phyloP scores from a whole-genome alignment of 2,888 invertebrate species.

The Tortricodes alternella region DNA sequence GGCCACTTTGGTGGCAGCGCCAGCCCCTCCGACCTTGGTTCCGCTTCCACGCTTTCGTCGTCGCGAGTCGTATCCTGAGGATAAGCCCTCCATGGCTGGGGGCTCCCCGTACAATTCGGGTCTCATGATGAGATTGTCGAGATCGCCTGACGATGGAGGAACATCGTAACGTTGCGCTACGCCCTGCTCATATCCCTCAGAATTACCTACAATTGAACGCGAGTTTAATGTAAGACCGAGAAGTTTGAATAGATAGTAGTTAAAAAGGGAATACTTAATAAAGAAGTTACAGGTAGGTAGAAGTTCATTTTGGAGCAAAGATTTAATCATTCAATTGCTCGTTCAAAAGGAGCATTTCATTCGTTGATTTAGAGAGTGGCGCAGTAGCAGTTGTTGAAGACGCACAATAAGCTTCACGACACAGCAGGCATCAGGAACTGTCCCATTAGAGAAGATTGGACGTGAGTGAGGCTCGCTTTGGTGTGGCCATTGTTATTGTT shows the following conservation, averaged over 20 bases:
- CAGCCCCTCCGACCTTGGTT: conserved; percentile 74
- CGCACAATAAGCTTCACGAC: conserved; percentile 18
- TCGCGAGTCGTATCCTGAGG: conserved; percentile 64
- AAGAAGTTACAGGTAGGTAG: background rate
- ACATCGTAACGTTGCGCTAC: conserved; percentile 70
- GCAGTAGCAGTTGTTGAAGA: conserved; percentile 18
- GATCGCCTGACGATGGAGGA: conserved; percentile 64
- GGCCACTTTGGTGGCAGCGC: conserved; percentile 75
- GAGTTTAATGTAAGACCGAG: background rate
- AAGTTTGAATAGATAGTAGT: background rate
- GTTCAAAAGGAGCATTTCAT: conserved; percentile 18
- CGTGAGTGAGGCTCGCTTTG: conserved; percentile 35
- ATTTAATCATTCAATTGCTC: background rate
- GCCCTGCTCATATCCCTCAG: conserved; percentile 69
- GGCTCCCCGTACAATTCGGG: conserved; percentile 84
- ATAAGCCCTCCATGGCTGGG: conserved; percentile 73
- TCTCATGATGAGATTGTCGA: conserved; percentile 85
- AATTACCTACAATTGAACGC: conserved; percentile 59
- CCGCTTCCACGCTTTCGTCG: conserved; percentile 75
- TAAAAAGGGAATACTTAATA: background rate
- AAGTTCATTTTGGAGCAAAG: conserved; percentile 5
- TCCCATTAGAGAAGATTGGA: conserved; percentile 28
- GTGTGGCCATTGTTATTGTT: conserved; percentile 39
- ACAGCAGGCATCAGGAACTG: conserved; percentile 29
- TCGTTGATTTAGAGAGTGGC: conserved; percentile 7